Evolutionary conservation across 92 coral and sea anemone species (phyloP), one percentile per base, ranked within the genome.

Genomic region (Virgularia gustaviana): DNA sequence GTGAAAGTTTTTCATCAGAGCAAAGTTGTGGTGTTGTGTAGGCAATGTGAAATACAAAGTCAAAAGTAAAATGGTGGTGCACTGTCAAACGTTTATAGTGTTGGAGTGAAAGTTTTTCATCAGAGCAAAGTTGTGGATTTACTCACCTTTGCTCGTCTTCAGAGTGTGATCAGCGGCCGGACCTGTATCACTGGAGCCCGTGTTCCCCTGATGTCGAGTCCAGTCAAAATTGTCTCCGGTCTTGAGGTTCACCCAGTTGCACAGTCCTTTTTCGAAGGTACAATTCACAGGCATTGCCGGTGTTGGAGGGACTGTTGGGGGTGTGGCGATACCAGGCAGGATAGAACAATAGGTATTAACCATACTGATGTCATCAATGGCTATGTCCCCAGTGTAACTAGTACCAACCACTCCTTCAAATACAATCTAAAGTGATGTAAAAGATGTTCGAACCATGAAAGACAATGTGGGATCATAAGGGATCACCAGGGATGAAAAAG

Each of bases 281-380:
- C 98, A 92, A 76, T 92, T 92, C 70, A 89, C 90, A 1, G 96
- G 98, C 41, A 91, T 79, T 19, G 98, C 92, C 55, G 83, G 90
- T 62, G 96, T 92, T 9, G 98, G 98, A 1, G 96, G 92, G 2
- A 81, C 87, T 10, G 98, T 92, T 12, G 98, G 96, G 0, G 98
- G 98, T 4, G 81, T 57, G 6, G 98, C 98, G n/a, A 77, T 30
- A 3, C 83, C 77, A 0, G 98, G 98, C 34, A 89, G 75, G 13
- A 87, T 84, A 2, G 58, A 66, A 65, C 98, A 92, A 33, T 72
- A 53, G 29, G 90, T 76, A 45, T 90, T 81, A 18, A 81, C 65
- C 74, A 73, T 84, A 9, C 86, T 33, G 80, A 89, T 77, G 64
- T 92, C 98, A 77, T 92, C 98, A 28, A 92, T 80, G 15, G 98